Percentiles rank a stretch among this genome's conserved stretches.
phyloP scores from a whole-genome alignment of 37 sponge, comb jelly and placozoan species.

The Tethya wilhelma region DNA sequence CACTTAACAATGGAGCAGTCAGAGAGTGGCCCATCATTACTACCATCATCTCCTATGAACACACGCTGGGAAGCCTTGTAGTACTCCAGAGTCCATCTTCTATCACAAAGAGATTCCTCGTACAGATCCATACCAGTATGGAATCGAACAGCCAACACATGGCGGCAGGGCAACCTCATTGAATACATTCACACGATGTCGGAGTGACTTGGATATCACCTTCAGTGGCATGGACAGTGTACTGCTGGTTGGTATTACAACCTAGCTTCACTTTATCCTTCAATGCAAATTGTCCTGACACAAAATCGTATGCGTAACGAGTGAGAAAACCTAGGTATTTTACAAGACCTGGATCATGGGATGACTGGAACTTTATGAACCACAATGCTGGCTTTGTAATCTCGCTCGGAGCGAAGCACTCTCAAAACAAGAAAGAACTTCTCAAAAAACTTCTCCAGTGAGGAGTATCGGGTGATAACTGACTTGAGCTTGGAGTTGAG shows the following conservation, averaged over 20 bases:
- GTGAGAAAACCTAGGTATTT: conserved; percentile 36
- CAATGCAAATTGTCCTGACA: conserved; percentile 26
- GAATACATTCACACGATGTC: conserved; percentile 22
- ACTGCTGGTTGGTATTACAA: neutral
- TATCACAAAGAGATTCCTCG: conserved; percentile 41
- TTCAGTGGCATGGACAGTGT: conserved; percentile 3
- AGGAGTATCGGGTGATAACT: conserved; percentile 25
- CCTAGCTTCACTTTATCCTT: conserved; percentile 23
- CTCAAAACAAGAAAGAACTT: conserved; percentile 40
- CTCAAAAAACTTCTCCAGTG: conserved; percentile 47
- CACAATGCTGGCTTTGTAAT: conserved; percentile 35
- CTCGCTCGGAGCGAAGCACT: conserved; percentile 37
- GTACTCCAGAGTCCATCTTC: conserved; percentile 31
- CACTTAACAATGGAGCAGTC: too few species aligned
- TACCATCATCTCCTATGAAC: neutral
- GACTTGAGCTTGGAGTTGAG: conserved; percentile 58
- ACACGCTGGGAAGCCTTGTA: conserved; percentile 27
- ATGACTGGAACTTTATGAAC: conserved; percentile 32
- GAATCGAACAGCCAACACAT: conserved; percentile 36
- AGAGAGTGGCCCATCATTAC: neutral
- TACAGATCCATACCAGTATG: conserved; percentile 11
- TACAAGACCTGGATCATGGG: neutral
- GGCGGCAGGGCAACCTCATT: conserved; percentile 57
- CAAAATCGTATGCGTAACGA: conserved; percentile 40
- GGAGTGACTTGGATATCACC: conserved; percentile 4